Percentiles rank a stretch among this genome's conserved stretches.
These are phyloP conservation scores for Protosalanx chinensis DNA, from an alignment of 2,797 vertebrate genomes.

Conservation along the genomic window DNA sequence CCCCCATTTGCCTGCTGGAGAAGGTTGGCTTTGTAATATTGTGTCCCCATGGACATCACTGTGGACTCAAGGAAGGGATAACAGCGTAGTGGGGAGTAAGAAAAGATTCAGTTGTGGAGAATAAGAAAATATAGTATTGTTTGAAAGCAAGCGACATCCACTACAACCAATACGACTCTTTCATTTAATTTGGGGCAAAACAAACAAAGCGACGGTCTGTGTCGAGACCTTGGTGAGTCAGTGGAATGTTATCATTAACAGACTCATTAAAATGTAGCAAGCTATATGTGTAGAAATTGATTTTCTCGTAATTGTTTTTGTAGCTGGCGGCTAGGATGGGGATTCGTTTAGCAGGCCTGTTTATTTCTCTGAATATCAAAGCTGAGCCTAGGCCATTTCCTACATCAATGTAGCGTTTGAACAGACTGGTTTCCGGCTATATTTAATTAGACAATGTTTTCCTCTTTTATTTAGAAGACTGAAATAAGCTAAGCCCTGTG, in stretches of 20 bases:
- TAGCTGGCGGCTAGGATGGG: slow-evolving; percentile 59
- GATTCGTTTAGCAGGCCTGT: slow-evolving; percentile 62
- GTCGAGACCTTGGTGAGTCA: slow-evolving; percentile 46
- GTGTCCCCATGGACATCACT: neutral
- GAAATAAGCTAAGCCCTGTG: neutral
- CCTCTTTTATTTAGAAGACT: neutral
- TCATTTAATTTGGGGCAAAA: slow-evolving; percentile 23
- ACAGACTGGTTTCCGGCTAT: slow-evolving; percentile 38
- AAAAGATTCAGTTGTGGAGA: neutral
- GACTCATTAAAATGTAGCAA: slow-evolving; percentile 69
- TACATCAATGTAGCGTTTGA: slow-evolving; percentile 55
- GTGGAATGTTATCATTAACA: slow-evolving; percentile 69
- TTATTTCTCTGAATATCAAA: slow-evolving; percentile 65
- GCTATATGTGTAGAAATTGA: slow-evolving; percentile 70
- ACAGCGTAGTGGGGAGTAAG: neutral
- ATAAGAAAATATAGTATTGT: neutral
- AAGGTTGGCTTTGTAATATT: no score
- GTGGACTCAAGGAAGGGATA: neutral
- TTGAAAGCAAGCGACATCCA: neutral
- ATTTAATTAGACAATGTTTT: slow-evolving; percentile 49
- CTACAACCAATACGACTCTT: neutral
- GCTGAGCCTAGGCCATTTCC: slow-evolving; percentile 56
- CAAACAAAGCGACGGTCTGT: slow-evolving; percentile 41
- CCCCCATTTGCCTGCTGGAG: neutral
- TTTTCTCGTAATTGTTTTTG: slow-evolving; percentile 77